These are phyloP conservation scores for Berghia stephanieae DNA, from an alignment of 1,140 invertebrate genomes.

Conservation along the genomic window DNA sequence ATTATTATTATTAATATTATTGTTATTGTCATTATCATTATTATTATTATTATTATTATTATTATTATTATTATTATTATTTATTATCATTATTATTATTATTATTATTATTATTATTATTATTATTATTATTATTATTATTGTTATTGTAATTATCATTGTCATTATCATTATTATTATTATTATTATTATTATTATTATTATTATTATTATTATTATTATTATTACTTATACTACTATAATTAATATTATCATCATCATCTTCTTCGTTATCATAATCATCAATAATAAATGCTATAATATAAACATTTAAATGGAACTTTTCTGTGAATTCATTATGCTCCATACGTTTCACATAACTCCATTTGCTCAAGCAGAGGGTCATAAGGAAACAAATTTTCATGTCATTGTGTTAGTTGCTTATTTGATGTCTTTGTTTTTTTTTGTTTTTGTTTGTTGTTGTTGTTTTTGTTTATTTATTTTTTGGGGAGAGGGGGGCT, in stretches of 20 bases:
- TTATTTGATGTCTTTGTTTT: too few species aligned
- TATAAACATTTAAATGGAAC: too few species aligned
- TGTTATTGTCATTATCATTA: neutral
- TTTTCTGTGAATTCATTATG: too few species aligned
- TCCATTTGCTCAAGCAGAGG: too few species aligned
- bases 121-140: neutral
- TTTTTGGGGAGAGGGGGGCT: too few species aligned
- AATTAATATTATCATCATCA: neutral
- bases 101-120: neutral
- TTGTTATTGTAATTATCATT: neutral
- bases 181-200: constrained; percentile 8
- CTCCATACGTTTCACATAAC: too few species aligned
- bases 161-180: constrained; percentile 14
- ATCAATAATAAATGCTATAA: too few species aligned
- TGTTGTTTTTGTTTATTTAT: too few species aligned
- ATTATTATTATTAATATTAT: neutral
- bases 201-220: neutral
- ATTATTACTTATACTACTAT: neutral
- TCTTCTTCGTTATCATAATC: neutral
- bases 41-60: constrained; percentile 7
- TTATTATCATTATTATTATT: neutral
- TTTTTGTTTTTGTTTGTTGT: too few species aligned
- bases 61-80: neutral
- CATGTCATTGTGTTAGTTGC: too few species aligned
- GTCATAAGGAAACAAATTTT: too few species aligned